Base-by-base conservation (phyloP, 2,888 invertebrate species). In the Falcaria lacertinaria region DNA sequence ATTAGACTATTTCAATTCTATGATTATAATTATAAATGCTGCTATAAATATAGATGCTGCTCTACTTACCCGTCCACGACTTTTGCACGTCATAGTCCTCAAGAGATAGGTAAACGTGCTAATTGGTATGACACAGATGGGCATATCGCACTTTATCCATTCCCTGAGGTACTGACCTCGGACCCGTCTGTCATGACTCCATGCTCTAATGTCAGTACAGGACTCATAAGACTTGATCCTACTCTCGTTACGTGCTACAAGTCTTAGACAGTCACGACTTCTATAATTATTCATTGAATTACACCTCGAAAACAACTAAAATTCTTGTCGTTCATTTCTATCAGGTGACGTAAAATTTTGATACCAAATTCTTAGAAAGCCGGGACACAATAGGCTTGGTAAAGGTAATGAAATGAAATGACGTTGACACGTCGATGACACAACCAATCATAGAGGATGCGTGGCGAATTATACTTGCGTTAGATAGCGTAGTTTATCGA, bases 181-280 rank as follows among this genome's bases (percentile, higher is more conserved):
- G 6, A 37, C 53, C 34, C 53, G 48, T 15, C 47, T 43, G 60
- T 90, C 86, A 62, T 90, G 87, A 62, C 90, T 91, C 91, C 91
- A 91, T 52, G 91, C 90, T 55, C 91, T 77, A 32, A 90, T 50
- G 63, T 91, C 91, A 19, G 63, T 60, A 53, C 90, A 91, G 42
- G 91, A 91, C 32, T 86, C 84, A 50, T 85, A 85, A 0, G 85
- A 74, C 65, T 91, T 91, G 44, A 91, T 72, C 51, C 89, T 87
- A 40, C 90, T 90, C 60, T 91, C 91, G 72, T 87, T 86, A 38
- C 90, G 81, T 50, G 83, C 66, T 37, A 69, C 60, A 34, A 90
- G 72, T 45, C 57, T 57, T 42, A 73, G 48, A 36, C 57, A 65
- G 16, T 50, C 60, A 33, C 52, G 46, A 32, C 43, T 43, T 44